Base-by-base conservation (phyloP, 2,113 vertebrate species). In the Phocoena phocoena region DNA sequence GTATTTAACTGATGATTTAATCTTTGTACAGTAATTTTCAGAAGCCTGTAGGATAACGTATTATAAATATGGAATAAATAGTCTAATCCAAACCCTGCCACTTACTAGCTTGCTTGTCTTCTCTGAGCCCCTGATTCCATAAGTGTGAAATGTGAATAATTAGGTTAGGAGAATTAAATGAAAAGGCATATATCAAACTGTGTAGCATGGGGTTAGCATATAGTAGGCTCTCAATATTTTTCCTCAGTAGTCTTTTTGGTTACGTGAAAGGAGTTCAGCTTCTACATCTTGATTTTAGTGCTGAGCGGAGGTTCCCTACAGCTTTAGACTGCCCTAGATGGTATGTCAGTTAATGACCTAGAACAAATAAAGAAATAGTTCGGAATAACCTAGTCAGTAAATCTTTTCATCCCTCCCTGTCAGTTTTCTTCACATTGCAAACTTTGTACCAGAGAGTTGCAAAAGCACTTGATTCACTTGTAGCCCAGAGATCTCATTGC, bases 391-490 rank as follows among this genome's bases (percentile, higher is more conserved):
- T 95, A 62, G 25, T 86, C 67, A 63, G n/a, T 81, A 91, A 95
- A 74, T 91, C 67, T 95, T 93, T 90, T 95, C 47, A 88, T 97
- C 12, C 71, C 80, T 91, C 55, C 80, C 50, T 84, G 84, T 86
- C 90, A 95, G 1, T 97, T 97, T 95, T 93, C 79, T 95, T 97
- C 71, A 81, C 23, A 38, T n/a, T 76, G 28, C n/a, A 83, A 80
- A 94, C 82, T 95, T 94, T 95, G 73, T 33, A 89, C 67, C 41
- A 94, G 58, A 94, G 62, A 96, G 77, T 96, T 97, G 84, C 81
- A 97, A 96, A 97, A 97, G 81, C 77, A 76, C 31, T 80, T 33
- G 55, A 88, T 94, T 94, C 76, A 41, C 94, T 94, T 97, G 94
- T 82, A 91, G 50, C 68, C 85, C 47, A 65, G 55, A 93, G 55